Percentiles rank a stretch among this genome's conserved stretches.
Evolutionary conservation across 2,888 invertebrate species (phyloP).

Genomic region (Leptopilina myrica): DNA sequence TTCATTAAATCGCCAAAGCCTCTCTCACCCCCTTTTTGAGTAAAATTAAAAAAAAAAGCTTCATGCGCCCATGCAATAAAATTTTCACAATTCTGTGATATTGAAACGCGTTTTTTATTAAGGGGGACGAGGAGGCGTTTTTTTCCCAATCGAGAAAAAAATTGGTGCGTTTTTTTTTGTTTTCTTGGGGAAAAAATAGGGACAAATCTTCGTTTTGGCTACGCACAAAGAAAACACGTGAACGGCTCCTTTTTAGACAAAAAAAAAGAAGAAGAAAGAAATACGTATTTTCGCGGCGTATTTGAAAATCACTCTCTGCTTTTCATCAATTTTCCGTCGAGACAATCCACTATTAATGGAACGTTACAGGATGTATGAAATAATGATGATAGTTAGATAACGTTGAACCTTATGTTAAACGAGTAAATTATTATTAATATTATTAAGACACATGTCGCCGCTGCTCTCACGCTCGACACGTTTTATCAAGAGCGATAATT

Average conservation of each 20-base stretch:
- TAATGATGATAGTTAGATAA: background rate
- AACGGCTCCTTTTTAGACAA: background rate
- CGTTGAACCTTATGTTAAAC: constrained; percentile 8
- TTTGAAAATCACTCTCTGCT: constrained; percentile 8
- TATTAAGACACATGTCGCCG: background rate
- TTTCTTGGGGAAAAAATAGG: background rate
- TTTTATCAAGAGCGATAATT: background rate
- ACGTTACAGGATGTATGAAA: background rate
- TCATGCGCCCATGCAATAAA: constrained; percentile 49
- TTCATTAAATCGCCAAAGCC: background rate
- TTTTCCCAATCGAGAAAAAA: constrained; percentile 29
- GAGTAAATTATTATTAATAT: constrained; percentile 9
- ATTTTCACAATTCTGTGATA: constrained; percentile 55
- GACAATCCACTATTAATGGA: constrained; percentile 31
- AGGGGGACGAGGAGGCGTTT: constrained; percentile 44
- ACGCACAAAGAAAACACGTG: constrained; percentile 20
- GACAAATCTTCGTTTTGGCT: background rate
- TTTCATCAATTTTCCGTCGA: constrained; percentile 34
- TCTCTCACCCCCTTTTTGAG: too few species aligned
- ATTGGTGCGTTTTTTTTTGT: constrained; percentile 14
- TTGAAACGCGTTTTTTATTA: too few species aligned
- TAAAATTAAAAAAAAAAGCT: background rate
- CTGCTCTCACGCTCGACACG: constrained; percentile 3
- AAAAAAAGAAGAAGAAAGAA: too few species aligned
- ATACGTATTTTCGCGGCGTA: background rate